Evolutionary conservation across 1,140 invertebrate species (phyloP).

Genomic region (Ceratina japonica): DNA sequence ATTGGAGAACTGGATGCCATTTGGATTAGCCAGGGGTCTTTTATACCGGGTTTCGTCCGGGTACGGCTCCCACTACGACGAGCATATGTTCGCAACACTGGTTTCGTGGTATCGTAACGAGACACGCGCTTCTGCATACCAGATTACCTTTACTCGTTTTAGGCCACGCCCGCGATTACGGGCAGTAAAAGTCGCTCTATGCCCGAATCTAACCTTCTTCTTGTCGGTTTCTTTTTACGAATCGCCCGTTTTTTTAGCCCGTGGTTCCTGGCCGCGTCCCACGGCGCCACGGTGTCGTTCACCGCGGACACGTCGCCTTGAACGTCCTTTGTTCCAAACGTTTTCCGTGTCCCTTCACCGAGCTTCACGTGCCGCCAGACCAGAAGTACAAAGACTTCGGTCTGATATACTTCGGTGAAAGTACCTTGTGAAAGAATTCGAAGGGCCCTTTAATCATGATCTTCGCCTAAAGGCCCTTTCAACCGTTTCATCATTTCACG

Average conservation of each 20-base stretch:
- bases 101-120: constrained; percentile 13
- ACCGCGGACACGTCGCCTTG: constrained; percentile 1
- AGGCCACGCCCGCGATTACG: constrained; percentile 56
- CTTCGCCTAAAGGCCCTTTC: no score
- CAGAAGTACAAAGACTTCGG: background rate
- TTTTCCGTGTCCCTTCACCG: background rate
- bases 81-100: constrained; percentile 15
- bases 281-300: background rate
- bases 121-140: constrained; percentile 55
- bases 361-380: background rate
- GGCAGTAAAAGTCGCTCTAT: background rate
- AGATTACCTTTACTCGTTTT: constrained; percentile 56
- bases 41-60: constrained; percentile 65
- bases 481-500: no score
- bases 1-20: constrained; percentile 74
- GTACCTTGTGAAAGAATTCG: no score
- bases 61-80: constrained; percentile 75
- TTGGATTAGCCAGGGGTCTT: constrained; percentile 53
- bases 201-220: background rate
- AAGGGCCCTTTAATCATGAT: no score
- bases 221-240: background rate
- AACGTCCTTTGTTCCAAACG: background rate
- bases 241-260: background rate
- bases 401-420: no score
- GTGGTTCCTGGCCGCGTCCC: background rate